Evolutionary conservation across 1,140 invertebrate genomes (phyloP), one percentile per base, ranked within the genome.

Genomic region (Bombus haemorrhoidalis): DNA sequence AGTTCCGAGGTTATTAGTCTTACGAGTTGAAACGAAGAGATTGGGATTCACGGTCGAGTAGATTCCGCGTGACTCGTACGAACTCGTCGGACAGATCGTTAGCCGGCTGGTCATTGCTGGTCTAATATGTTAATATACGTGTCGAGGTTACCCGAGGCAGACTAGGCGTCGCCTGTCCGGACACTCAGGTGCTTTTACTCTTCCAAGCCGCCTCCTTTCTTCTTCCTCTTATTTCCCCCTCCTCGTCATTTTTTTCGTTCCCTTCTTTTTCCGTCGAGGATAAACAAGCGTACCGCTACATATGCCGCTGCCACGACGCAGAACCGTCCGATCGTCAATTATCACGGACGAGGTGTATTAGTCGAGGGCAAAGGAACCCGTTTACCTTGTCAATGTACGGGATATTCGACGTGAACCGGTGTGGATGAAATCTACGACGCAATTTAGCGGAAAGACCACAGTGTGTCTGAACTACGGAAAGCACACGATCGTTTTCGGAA

Each of bases 141-240:
- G 77, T 81, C 69, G 90, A 92, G 86, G 87, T 83, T 87, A 87
- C 84, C 64, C 89, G 83, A 74, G 78, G 87, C 90, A 93, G 92
- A 93, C 92, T 91, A 90, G 81, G 83, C 88, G 92, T 93, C 92
- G 92, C 92, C 92, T 87, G 86, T 64, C 85, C 37, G 66, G 84
- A 73, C 91, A 87, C 90, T 91, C 90, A 81, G 91, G 83, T 92
- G 83, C 66, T 87, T 85, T 80, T 87, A 86, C 85, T 87, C 86
- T 77, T 62, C 82, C 80, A 6, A 39, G 28, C 84, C 68, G 34
- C 34, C 76, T 37, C n/a, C n/a, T 86, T 81, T 68, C 43, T 86
- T 53, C 47, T 68, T 75, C 53, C 43, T 10, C 5, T 6, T 5
- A 15, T 66, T 41, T 41, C 4, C n/a, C 32, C 22, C 25, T 8